A percentile compares a stretch with the other conserved stretches of the same genome.
phyloP scores from a whole-genome alignment of 2,113 vertebrate species.

The Podarcis raffonei region DNA sequence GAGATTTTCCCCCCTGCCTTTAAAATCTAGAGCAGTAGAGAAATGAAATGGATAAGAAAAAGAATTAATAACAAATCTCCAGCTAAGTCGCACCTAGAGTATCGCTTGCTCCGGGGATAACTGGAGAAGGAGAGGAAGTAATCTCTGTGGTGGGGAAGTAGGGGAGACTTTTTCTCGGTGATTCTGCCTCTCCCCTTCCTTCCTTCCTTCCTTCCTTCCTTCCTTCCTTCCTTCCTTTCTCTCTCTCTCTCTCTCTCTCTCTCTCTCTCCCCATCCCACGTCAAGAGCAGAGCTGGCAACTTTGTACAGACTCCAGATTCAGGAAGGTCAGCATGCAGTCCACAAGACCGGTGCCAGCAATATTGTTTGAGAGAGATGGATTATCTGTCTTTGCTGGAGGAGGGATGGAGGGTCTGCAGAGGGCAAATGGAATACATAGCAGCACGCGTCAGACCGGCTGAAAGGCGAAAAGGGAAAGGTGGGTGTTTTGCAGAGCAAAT shows the following conservation, averaged over 20 bases:
- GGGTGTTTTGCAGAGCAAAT: fast-evolving
- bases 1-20: no score
- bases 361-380: background rate
- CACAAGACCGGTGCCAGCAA: background rate
- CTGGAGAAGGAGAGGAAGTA: background rate
- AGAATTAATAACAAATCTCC: no score
- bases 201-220: no score
- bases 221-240: no score
- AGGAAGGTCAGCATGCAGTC: fast-evolving
- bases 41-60: no score
- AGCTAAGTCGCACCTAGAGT: no score
- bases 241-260: no score
- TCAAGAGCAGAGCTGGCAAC: background rate
- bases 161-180: background rate
- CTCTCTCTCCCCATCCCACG: no score
- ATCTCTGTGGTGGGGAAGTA: background rate
- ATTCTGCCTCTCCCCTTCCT: no score
- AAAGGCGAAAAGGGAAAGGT: fast-evolving
- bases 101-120: background rate
- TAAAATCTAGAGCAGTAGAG: no score
- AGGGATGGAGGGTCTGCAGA: background rate
- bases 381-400: background rate
- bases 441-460: fast-evolving
- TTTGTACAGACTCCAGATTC: background rate
- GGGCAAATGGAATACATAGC: background rate